These are phyloP conservation scores for Teinopalpus imperialis DNA, from an alignment of 2,888 invertebrate genomes.

Conservation along the genomic window DNA sequence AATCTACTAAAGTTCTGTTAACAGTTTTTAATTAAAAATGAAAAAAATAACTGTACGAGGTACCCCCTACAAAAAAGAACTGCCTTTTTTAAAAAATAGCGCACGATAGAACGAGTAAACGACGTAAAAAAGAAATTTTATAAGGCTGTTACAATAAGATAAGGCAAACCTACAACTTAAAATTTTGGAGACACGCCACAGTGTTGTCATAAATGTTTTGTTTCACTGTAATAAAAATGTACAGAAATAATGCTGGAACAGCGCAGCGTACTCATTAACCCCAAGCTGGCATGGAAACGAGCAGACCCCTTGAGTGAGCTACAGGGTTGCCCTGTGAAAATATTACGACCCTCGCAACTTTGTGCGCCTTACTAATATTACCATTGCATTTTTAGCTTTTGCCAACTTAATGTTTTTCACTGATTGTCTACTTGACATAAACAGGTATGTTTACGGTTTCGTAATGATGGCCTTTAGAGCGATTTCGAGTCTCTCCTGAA, in stretches of 20 bases:
- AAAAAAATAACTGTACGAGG: too few relatives aligned
- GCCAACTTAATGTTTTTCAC: not conserved
- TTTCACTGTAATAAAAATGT: constrained; percentile 30
- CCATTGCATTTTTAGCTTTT: constrained; percentile 1
- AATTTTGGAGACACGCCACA: constrained; percentile 22
- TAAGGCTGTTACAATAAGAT: constrained; percentile 17
- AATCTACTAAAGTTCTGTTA: not conserved
- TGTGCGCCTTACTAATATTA: constrained; percentile 6
- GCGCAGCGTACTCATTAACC: constrained; percentile 54
- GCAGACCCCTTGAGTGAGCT: constrained; percentile 30
- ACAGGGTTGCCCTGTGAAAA: constrained; percentile 24
- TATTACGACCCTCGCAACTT: constrained; percentile 25
- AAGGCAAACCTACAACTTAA: constrained; percentile 19
- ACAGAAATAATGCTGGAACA: constrained; percentile 37
- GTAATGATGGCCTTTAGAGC: too few relatives aligned
- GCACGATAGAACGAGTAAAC: not conserved
- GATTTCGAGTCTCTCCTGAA: too few relatives aligned
- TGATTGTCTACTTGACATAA: too few relatives aligned
- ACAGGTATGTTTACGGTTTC: too few relatives aligned
- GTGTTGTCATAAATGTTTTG: constrained; percentile 37
- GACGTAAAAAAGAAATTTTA: constrained; percentile 12
- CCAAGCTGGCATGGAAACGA: constrained; percentile 29
- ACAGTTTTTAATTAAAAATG: too few relatives aligned
- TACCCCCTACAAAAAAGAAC: not conserved
- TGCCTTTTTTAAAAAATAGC: not conserved